Evolutionary conservation across 2,888 invertebrate species (phyloP).

Genomic region (Heliconius erato): DNA sequence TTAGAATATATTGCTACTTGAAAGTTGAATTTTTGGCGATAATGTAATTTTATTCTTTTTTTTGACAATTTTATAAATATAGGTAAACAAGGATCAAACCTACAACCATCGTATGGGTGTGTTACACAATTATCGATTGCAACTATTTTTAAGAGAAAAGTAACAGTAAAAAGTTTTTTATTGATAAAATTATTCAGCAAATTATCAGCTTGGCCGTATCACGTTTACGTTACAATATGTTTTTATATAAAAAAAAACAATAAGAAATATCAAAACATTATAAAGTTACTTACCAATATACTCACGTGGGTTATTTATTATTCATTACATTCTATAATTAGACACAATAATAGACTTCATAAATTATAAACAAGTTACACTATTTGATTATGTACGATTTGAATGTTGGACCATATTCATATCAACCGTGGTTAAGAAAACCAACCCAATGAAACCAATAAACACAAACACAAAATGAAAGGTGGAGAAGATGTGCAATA

Average conservation of each 20-base stretch:
- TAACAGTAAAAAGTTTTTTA: background rate
- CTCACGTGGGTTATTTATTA: conserved; percentile 29
- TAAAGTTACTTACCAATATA: conserved; percentile 18
- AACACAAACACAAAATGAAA: background rate
- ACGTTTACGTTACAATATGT: conserved; percentile 15
- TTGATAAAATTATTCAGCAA: background rate
- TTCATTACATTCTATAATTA: conserved; percentile 1
- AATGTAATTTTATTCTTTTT: too few relatives aligned
- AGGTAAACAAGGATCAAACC: background rate
- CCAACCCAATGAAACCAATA: background rate
- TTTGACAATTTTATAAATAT: background rate
- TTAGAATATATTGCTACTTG: background rate
- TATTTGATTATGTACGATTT: conserved; percentile 5
- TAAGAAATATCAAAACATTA: background rate
- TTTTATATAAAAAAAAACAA: conserved; percentile 1
- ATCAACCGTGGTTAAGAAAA: background rate
- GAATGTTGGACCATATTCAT: background rate
- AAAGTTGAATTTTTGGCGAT: too few relatives aligned
- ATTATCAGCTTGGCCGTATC: background rate
- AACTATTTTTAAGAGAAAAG: background rate
- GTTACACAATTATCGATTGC: too few relatives aligned
- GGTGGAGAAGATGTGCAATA: background rate
- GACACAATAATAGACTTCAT: background rate
- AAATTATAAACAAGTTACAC: conserved; percentile 1
- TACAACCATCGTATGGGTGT: background rate